Percentiles rank a stretch among this genome's conserved stretches.
Evolutionary conservation across 2,888 invertebrate species (phyloP).

Genomic region (Automeris io): DNA sequence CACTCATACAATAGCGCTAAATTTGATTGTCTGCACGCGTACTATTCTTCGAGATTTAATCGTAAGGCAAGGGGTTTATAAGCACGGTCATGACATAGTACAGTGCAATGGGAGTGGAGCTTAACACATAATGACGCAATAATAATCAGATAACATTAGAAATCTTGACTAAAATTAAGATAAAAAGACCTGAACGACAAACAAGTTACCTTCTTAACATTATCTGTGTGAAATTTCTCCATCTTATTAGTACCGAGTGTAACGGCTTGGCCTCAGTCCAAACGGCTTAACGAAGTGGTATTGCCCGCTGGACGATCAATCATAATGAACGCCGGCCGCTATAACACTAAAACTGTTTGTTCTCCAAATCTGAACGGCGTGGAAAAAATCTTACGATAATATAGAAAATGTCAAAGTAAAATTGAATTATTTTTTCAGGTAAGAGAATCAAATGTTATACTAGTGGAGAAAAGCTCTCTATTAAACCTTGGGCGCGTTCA

Average conservation of each 20-base stretch:
- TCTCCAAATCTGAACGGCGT: background rate
- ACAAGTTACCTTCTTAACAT: background rate
- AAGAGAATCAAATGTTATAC: background rate
- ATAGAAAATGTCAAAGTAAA: background rate
- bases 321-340: conserved; percentile 16
- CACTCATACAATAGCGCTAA: too few species aligned
- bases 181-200: too few species aligned
- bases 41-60: too few species aligned
- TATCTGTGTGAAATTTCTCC: background rate
- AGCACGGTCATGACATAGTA: too few species aligned
- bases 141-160: too few species aligned
- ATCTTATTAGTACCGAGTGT: background rate
- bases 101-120: too few species aligned
- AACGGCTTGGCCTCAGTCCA: conserved; percentile 20
- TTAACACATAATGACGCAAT: too few species aligned
- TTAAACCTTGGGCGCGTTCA: too few species aligned
- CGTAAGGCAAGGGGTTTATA: too few species aligned
- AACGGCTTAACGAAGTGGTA: conserved; percentile 19
- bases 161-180: background rate
- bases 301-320: conserved; percentile 16
- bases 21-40: too few species aligned
- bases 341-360: background rate
- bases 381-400: background rate
- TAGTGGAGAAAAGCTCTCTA: too few species aligned
- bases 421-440: background rate